phyloP scores from a whole-genome alignment of 30 jellyfish, hydroid and myxozoan species.

The Hydractinia echinata region DNA sequence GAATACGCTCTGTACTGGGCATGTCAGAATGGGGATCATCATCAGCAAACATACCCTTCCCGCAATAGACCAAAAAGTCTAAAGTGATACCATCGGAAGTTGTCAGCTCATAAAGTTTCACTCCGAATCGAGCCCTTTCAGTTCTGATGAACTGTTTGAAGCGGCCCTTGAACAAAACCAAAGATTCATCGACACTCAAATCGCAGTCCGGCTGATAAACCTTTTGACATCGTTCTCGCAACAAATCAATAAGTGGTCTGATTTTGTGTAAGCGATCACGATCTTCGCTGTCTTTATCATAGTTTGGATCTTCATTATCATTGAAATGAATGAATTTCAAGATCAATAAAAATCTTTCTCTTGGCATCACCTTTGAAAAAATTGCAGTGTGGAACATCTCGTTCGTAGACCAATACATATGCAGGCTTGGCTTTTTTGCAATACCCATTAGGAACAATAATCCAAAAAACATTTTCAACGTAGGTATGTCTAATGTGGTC shows the following conservation, averaged over 20 bases:
- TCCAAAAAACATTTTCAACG: neutral
- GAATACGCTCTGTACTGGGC: no score
- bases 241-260: constrained; percentile 17
- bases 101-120: constrained; percentile 27
- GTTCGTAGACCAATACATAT: neutral
- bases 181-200: constrained; percentile 26
- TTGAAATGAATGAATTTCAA: neutral
- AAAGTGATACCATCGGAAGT: no score
- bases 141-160: constrained; percentile 22
- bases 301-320: neutral
- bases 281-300: neutral
- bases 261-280: constrained; percentile 35
- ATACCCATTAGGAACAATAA: neutral
- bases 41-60: no score
- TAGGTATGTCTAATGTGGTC: neutral
- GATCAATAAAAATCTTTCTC: neutral
- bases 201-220: constrained; percentile 20
- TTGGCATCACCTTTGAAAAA: neutral
- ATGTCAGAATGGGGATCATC: no score
- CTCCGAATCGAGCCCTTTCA: constrained; percentile 21
- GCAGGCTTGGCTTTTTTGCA: neutral
- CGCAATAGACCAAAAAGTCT: no score
- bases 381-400: neutral
- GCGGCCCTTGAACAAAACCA: constrained; percentile 29
- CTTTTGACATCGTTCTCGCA: constrained; percentile 25